These are phyloP conservation scores for Ptilorrhoa leucosticta DNA, from an alignment of 2,113 vertebrate genomes.

Conservation along the genomic window DNA sequence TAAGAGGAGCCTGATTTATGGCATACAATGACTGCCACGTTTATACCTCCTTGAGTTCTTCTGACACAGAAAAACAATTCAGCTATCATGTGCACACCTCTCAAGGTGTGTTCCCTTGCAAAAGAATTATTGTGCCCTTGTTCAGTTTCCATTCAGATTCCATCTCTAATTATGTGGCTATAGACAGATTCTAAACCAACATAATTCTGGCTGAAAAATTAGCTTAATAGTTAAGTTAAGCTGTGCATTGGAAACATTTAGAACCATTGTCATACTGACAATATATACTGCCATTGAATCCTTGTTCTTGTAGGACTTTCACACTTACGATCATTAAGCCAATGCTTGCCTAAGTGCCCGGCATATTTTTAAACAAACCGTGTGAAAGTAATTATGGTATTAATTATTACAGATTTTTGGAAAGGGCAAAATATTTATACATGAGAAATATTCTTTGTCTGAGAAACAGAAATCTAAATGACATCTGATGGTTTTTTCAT, in stretches of 20 bases:
- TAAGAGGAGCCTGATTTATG: slow-evolving; percentile 80
- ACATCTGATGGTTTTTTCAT: background rate
- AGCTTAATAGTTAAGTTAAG: slow-evolving; percentile 37
- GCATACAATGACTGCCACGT: slow-evolving; percentile 73
- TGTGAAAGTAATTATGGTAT: background rate
- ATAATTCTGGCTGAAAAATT: slow-evolving; percentile 17
- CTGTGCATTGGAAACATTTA: background rate
- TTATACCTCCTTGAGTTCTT: slow-evolving; percentile 26
- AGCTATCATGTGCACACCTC: slow-evolving; percentile 70
- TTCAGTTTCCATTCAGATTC: slow-evolving; percentile 55
- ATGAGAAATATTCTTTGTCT: background rate
- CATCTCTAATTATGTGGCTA: slow-evolving; percentile 82
- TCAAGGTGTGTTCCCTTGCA: slow-evolving; percentile 76
- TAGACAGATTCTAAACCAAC: slow-evolving; percentile 52
- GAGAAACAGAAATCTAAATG: background rate
- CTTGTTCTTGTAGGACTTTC: slow-evolving; percentile 26
- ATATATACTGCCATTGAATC: background rate
- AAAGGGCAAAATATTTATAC: background rate
- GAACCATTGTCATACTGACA: slow-evolving; percentile 12
- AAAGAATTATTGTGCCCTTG: slow-evolving; percentile 53
- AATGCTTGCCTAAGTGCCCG: slow-evolving; percentile 31
- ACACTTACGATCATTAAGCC: slow-evolving; percentile 29
- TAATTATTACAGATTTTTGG: background rate
- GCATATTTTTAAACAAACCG: background rate
- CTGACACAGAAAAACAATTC: slow-evolving; percentile 74